These are phyloP conservation scores for Sarcophilus harrisii DNA, from an alignment of 2,797 vertebrate genomes.

Conservation along the genomic window DNA sequence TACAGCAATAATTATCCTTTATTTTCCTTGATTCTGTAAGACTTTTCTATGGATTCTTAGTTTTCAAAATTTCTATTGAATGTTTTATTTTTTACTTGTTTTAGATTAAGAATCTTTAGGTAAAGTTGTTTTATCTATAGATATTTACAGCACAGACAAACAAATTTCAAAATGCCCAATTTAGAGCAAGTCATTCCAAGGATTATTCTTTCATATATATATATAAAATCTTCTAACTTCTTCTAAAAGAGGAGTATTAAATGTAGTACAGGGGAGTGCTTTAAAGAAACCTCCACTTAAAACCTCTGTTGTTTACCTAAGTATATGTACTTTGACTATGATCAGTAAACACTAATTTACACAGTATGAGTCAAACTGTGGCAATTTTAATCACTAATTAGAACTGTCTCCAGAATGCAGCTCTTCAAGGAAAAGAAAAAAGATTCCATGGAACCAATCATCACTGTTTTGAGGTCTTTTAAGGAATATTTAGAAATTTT, in stretches of 20 bases:
- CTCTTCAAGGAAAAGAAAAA: slow-evolving; percentile 23
- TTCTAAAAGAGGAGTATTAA: slow-evolving; percentile 29
- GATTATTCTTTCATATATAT: neutral
- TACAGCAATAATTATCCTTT: slow-evolving; percentile 9
- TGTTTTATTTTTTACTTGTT: slow-evolving; percentile 20
- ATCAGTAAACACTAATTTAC: slow-evolving; percentile 54
- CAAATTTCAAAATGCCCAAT: slow-evolving; percentile 24
- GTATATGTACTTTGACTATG: slow-evolving; percentile 12
- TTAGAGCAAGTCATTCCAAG: neutral
- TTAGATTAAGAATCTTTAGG: slow-evolving; percentile 1
- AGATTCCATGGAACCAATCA: slow-evolving; percentile 38
- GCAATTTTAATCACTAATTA: slow-evolving; percentile 37
- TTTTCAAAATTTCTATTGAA: slow-evolving; percentile 33
- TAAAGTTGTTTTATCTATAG: slow-evolving; percentile 11
- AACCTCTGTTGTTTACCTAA: slow-evolving; percentile 56
- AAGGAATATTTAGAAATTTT: slow-evolving; percentile 48
- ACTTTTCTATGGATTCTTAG: slow-evolving; percentile 4
- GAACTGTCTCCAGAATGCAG: slow-evolving; percentile 29
- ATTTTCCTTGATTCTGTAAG: slow-evolving; percentile 1
- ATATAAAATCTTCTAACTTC: neutral
- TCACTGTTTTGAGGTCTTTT: neutral
- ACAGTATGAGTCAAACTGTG: slow-evolving; percentile 45
- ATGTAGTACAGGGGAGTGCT: slow-evolving; percentile 16
- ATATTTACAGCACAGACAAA: neutral
- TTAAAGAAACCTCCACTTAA: slow-evolving; percentile 19